These are phyloP conservation scores for Mycetomoellerius zeteki DNA, from an alignment of 1,140 invertebrate genomes.

Conservation along the genomic window DNA sequence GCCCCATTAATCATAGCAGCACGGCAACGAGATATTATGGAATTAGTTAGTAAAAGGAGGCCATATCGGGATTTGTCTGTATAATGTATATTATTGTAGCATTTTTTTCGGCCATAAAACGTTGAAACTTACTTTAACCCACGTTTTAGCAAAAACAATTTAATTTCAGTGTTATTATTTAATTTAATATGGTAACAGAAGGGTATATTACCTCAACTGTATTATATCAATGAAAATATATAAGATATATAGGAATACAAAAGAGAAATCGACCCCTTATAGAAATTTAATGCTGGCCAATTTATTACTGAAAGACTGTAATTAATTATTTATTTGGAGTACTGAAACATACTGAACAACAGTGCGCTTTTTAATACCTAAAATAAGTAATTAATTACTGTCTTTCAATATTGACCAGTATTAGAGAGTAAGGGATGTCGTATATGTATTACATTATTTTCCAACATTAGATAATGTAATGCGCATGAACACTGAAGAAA, in stretches of 20 bases:
- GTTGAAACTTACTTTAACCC: not conserved
- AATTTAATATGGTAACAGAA: not conserved
- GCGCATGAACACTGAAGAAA: too few species aligned
- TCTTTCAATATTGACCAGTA: too few species aligned
- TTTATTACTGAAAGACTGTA: too few species aligned
- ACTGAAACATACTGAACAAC: too few species aligned
- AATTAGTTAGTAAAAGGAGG: conserved; percentile 57
- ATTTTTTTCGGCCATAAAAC: not conserved
- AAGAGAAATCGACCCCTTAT: not conserved
- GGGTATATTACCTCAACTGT: not conserved
- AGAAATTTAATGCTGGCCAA: too few species aligned
- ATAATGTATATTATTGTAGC: conserved; percentile 12
- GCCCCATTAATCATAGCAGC: conserved; percentile 53
- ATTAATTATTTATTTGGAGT: too few species aligned
- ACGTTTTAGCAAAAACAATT: not conserved
- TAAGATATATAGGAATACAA: not conserved
- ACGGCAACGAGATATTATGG: conserved; percentile 45
- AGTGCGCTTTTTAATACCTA: too few species aligned
- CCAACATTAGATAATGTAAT: too few species aligned
- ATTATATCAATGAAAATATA: not conserved
- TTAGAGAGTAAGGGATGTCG: too few species aligned
- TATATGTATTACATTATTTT: too few species aligned
- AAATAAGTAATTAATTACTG: too few species aligned
- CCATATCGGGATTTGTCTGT: conserved; percentile 19
- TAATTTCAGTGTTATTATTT: not conserved